These are phyloP conservation scores for Megalops cyprinoides DNA, from an alignment of 2,797 vertebrate genomes.

Conservation along the genomic window DNA sequence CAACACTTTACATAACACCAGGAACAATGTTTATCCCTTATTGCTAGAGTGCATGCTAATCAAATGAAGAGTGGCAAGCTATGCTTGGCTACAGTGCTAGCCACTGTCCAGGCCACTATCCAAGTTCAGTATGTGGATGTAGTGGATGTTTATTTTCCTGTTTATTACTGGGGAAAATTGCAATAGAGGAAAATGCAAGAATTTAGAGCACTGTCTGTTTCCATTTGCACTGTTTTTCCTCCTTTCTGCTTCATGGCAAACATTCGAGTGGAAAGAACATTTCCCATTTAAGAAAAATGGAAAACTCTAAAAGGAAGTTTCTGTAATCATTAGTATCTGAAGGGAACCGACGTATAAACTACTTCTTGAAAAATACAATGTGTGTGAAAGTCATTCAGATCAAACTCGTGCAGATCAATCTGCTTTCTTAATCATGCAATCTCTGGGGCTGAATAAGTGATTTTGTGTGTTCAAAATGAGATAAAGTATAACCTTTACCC, in stretches of 20 bases:
- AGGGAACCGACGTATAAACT: conserved; percentile 47
- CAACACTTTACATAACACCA: no score
- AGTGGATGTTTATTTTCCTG: no score
- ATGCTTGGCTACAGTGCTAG: no score
- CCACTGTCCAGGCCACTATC: no score
- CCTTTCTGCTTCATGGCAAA: background rate
- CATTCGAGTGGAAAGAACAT: background rate
- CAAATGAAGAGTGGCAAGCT: no score
- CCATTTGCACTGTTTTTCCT: background rate
- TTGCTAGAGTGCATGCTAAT: no score
- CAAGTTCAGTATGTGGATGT: no score
- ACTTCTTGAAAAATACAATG: conserved; percentile 54
- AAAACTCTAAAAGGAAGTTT: background rate
- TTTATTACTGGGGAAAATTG: background rate
- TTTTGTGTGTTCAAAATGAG: conserved; percentile 45
- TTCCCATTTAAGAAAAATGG: background rate
- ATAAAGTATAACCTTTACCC: conserved; percentile 59
- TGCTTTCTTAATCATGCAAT: conserved; percentile 54
- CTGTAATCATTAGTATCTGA: conserved; percentile 39
- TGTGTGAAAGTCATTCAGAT: conserved; percentile 49
- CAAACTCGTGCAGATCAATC: conserved; percentile 60
- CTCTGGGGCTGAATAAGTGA: conserved; percentile 34
- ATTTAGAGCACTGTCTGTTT: background rate
- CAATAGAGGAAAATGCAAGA: background rate
- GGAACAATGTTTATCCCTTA: no score